Conservation (phyloP, 2,113 vertebrate species). For the Phasianus colchicus region DNA sequence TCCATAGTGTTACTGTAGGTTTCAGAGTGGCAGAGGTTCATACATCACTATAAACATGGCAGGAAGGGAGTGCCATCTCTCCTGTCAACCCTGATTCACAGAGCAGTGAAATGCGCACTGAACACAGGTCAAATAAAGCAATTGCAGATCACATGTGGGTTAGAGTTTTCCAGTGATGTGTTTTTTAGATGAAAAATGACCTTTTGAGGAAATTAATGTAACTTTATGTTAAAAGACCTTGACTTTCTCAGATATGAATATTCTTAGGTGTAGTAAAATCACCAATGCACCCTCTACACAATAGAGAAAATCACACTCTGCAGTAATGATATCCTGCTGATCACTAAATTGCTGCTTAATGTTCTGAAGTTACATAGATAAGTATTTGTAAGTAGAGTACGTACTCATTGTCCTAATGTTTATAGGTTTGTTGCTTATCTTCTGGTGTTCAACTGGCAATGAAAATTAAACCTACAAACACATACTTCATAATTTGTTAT, state of each 20-base stretch:
- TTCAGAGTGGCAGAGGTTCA: not conserved
- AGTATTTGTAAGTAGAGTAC: not conserved
- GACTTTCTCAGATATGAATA: not conserved
- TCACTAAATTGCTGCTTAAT: not conserved
- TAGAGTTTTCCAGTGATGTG: not conserved
- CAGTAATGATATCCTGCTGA: not conserved
- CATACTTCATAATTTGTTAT: not conserved
- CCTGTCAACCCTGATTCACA: not conserved
- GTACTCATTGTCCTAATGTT: not conserved
- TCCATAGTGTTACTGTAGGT: not conserved
- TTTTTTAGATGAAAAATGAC: not conserved
- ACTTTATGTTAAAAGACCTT: not conserved
- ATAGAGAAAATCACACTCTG: not conserved
- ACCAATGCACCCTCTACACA: not conserved
- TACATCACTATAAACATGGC: not conserved
- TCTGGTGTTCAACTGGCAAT: not conserved
- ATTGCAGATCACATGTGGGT: not conserved
- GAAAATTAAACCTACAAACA: not conserved
- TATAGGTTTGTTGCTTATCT: not conserved
- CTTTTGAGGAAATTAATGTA: not conserved
- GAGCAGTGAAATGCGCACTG: not conserved
- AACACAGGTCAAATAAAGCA: not conserved
- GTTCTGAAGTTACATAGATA: not conserved
- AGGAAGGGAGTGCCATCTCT: not conserved
- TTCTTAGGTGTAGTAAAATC: not conserved